Evolutionary conservation across 2,797 vertebrate genomes (phyloP).

Genomic region (Tenualosa ilisha): DNA sequence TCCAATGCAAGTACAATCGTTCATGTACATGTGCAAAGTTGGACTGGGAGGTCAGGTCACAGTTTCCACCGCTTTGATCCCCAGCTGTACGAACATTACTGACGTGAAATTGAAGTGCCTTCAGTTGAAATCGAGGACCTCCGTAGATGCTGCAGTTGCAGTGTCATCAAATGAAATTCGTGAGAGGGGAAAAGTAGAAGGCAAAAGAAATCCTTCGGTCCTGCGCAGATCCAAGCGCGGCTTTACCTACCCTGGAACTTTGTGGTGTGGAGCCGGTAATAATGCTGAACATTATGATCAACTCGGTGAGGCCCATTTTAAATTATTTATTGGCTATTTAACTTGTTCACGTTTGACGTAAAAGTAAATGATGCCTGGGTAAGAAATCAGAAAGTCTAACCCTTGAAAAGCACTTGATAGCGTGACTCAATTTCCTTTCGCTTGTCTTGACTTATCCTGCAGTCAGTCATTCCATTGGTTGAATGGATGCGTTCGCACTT

Average conservation of each 20-base stretch:
- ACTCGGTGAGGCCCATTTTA: conserved; percentile 68
- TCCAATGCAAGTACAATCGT: conserved; percentile 64
- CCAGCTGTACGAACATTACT: conserved; percentile 59
- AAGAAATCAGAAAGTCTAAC: not conserved
- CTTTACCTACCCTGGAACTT: conserved; percentile 83
- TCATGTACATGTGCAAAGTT: conserved; percentile 69
- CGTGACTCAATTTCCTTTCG: not conserved
- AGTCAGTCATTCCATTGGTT: not conserved
- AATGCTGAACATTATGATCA: conserved; percentile 78
- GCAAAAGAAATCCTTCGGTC: conserved; percentile 7
- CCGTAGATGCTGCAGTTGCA: not conserved
- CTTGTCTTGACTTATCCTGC: not conserved
- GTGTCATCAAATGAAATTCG: conserved; percentile 22
- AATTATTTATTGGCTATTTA: not conserved
- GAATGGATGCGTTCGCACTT: not conserved
- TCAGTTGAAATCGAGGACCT: conserved; percentile 53
- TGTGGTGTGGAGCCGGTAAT: conserved; percentile 86
- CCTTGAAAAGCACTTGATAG: not conserved
- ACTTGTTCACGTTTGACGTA: not conserved
- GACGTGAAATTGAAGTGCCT: conserved; percentile 65
- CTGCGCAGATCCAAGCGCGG: conserved; percentile 72
- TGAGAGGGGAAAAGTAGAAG: not conserved
- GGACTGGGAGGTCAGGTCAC: conserved; percentile 56
- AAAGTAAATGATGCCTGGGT: not conserved
- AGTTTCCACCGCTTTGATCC: conserved; percentile 36